Evolutionary conservation across 2,888 invertebrate species (phyloP), one percentile per base, ranked within the genome.

Genomic region (Coenonympha arcania): DNA sequence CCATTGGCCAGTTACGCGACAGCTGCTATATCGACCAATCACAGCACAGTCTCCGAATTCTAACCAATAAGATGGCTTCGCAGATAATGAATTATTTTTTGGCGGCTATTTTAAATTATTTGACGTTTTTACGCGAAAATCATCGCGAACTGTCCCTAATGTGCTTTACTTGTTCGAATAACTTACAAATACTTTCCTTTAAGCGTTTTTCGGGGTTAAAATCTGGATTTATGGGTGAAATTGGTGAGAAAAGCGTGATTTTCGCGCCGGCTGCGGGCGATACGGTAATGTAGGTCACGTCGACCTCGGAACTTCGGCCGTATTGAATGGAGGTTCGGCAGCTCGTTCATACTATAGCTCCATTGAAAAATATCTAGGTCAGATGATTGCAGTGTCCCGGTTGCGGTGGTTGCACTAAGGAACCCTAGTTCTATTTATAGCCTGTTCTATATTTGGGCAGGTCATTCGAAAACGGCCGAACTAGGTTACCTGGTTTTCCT

Each of bases 331-430:
- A 73, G 69, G 65, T 70, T 76, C 73, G 79, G 73, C 71, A 70
- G 81, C 80, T 78, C 82, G 83, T 84, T 82, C 84, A 83, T 83
- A 76, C 78, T 22, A 71, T 63, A 75, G 68, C 69, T 66, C 79
- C 85, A 85, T 86, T 85, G 80, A 85, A 83, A 81, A 82, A 84
- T 81, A 86, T 74, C 79, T 86, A 82, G 86, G 86, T 86, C 85
- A 83, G 73, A 80, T 80, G 74, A 80, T 79, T 84, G 84, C 85
- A 84, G 82, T 80, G 81, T 62, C 76, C 83, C 69, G 79, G 68
- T 73, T 85, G 76, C 73, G 69, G 64, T 63, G 65, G 68, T 69
- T 76, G 75, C 75, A 74, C 80, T 64, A 70, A 71, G 71, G 74
- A 66, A 72, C 73, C 77, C 61, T 73, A 58, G 61, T 64, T 73